Evolutionary conservation across 2,888 invertebrate genomes (phyloP), one percentile per base, ranked within the genome.

Genomic region (Limnephilus rhombicus): DNA sequence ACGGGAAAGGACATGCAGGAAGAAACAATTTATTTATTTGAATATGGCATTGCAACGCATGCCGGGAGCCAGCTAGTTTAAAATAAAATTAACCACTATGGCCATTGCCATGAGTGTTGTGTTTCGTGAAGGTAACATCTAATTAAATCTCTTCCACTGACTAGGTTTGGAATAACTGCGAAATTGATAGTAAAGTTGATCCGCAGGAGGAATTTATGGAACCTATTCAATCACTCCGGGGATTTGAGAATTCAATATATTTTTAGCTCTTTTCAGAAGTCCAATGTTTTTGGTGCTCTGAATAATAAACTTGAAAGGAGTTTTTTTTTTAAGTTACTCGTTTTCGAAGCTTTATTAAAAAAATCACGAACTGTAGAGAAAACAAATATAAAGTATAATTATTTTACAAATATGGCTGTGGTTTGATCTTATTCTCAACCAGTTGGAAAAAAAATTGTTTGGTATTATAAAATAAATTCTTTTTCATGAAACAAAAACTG

Each of bases 111-210:
- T 68, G 68, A 68, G 68, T 24, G 68, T 53, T 15, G 5, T 53
- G 18, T 18, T 18, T 15, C 18, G 3, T 18, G 53, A 53, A 53
- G 5, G 18, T 15, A 18, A 18, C 18, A 18, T 53, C 53, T 53
- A 5, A 53, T 53, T 18, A 18, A 53, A 15, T 53, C 18, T 53
- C 18, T 53, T 53, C 53, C 53, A 53, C 7, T 68, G 68, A 68
- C 45, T 87, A 24, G 87, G 45, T 89, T n/a, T 41, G 37, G n/a
- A 80, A 80, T 34, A 80, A 89, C 88, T 89, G 37, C 34, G 80
- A 49, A 80, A 68, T 89, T 80, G 88, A 80, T 89, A 18, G 80
- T 89, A 89, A 89, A 89, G 80, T 89, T 89, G 13, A 34, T 80
- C 88, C 41, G 34, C 86, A 41, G 45, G 86, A 29, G 86, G 15